Percentiles rank a stretch among this genome's conserved stretches.
Evolutionary conservation across 37 sponge, comb jelly and placozoan genomes (phyloP).

Genomic region (Ephydatia muelleri): DNA sequence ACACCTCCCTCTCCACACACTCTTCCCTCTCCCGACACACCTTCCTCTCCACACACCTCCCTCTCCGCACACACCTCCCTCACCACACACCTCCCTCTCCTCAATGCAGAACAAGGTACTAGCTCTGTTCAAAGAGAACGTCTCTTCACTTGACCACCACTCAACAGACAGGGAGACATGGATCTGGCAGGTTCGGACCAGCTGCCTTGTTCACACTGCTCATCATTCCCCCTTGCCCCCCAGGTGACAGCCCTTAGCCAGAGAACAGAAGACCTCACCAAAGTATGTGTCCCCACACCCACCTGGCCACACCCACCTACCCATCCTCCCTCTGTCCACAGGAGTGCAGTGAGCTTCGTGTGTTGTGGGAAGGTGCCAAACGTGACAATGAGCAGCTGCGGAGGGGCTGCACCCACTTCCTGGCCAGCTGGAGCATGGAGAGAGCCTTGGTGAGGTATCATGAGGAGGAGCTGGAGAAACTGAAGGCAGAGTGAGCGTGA

Average conservation of each 20-base stretch:
- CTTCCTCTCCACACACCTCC: not conserved
- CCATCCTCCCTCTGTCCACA: not conserved
- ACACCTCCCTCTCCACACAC: too few species aligned
- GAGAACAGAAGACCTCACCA: not conserved
- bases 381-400: not conserved
- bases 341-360: not conserved
- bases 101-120: not conserved
- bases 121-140: not conserved
- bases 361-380: not conserved
- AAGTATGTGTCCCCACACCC: not conserved
- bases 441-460: not conserved
- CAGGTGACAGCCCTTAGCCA: not conserved
- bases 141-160: not conserved
- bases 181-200: not conserved
- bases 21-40: too few species aligned
- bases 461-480: conserved; percentile 7
- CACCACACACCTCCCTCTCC: not conserved
- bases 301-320: not conserved
- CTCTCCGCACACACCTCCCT: not conserved
- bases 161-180: not conserved
- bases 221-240: not conserved
- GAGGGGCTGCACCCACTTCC: not conserved
- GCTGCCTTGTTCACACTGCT: not conserved
- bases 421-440: conserved; percentile 7
- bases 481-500: conserved; percentile 12